phyloP scores from a whole-genome alignment of 1,140 invertebrate genomes.

The Paramacrobiotus metropolitanus region DNA sequence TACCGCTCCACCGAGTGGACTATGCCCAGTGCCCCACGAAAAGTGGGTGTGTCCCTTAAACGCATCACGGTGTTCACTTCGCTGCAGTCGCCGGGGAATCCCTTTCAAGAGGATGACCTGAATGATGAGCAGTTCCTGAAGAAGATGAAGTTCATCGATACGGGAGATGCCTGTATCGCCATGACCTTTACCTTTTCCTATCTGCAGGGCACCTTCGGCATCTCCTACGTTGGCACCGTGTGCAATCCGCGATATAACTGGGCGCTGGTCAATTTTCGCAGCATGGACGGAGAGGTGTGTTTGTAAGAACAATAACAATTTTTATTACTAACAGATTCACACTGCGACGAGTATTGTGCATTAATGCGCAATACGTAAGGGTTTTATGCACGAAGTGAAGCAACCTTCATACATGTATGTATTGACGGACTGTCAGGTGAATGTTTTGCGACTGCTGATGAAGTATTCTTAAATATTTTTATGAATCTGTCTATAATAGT shows the following conservation, averaged over 20 bases:
- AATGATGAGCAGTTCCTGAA: neutral
- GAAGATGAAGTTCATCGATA: neutral
- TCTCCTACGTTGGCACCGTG: neutral
- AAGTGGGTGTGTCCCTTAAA: neutral
- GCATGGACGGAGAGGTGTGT: neutral
- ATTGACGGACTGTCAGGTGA: too few species aligned
- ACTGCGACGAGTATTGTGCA: too few species aligned
- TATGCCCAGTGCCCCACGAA: too few species aligned
- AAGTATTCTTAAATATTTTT: too few species aligned
- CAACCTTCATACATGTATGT: too few species aligned
- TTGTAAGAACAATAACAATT: too few species aligned
- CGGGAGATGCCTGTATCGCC: neutral
- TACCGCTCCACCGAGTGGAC: neutral
- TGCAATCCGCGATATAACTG: neutral
- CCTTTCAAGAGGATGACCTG: neutral
- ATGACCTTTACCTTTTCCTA: neutral
- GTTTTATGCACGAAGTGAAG: too few species aligned
- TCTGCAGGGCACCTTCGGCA: neutral
- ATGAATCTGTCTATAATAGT: too few species aligned
- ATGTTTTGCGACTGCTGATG: too few species aligned
- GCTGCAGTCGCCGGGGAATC: neutral
- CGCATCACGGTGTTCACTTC: neutral
- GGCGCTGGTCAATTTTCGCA: neutral
- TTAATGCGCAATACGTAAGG: too few species aligned
- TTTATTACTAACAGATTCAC: too few species aligned